Evolutionary conservation across 2,888 invertebrate species (phyloP), one percentile per base, ranked within the genome.

Genomic region (Microchrysa polita): DNA sequence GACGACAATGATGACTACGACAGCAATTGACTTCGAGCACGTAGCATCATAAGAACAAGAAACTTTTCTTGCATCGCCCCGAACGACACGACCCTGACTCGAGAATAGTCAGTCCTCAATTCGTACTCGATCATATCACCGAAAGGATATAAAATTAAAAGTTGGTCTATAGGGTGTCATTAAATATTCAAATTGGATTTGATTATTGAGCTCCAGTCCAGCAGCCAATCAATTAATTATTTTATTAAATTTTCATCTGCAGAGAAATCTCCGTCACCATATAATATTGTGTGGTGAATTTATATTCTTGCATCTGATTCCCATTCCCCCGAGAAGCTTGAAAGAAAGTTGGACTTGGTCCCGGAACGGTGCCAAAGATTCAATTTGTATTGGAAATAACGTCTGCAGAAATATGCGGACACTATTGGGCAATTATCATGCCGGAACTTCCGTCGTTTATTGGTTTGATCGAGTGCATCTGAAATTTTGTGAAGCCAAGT

Each of bases 101-200:
- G 20, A n/a, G n/a, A n/a, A n/a, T n/a, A n/a, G 22, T 34, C 4
- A 22, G 57, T 55, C 42, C 9, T 23, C 60, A n/a, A 16, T 18
- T 18, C 67, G 34, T n/a, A 34, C 53, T 67, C 67, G 67, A 67
- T 67, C 67, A 53, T 67, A 48, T 67, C 72, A 44, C 34, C 61
- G 34, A 60, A 34, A 74, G 72, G 67, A 73, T 73, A 73, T 73
- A 73, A 60, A 74, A 74, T 74, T 74, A 74, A 74, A 74, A 74
- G 67, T 74, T 74, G 60, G 74, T 74, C 73, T 61, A 34, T 52
- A 40, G 67, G n/a, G 67, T 27, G 61, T 67, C 69, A 74, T 74
- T 73, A 74, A 67, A 48, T 73, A 74, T 74, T 74, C 74, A 74
- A 74, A 74, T 74, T 74, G 67, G 67, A 74, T 74, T 73, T 73